Percentiles rank a stretch among this genome's conserved stretches.
Evolutionary conservation across 2,797 vertebrate genomes (phyloP).

Genomic region (Petrocephalus schoutedeni): DNA sequence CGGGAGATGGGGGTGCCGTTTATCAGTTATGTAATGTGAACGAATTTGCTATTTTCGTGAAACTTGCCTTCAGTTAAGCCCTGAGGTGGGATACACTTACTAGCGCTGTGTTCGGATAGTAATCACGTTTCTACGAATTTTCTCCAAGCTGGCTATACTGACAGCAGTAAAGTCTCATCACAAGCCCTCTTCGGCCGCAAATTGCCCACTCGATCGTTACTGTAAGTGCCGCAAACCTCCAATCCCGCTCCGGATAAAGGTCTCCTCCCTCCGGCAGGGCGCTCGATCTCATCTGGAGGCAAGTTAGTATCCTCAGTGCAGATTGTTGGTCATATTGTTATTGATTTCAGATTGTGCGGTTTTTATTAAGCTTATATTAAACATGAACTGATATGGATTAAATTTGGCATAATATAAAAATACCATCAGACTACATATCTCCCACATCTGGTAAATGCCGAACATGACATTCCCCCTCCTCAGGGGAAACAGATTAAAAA

Average conservation of each 20-base stretch:
- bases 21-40: not conserved
- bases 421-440: not conserved
- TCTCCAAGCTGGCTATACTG: not conserved
- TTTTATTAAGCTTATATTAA: not conserved
- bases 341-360: not conserved
- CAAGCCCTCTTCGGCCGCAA: not conserved
- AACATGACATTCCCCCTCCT: not conserved
- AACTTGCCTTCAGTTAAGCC: not conserved
- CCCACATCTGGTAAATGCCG: not conserved
- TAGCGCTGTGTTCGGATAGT: not conserved
- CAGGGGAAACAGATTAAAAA: not conserved
- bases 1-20: not conserved
- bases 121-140: not conserved
- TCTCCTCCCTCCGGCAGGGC: not conserved
- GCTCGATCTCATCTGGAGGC: not conserved
- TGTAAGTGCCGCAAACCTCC: constrained; percentile 20
- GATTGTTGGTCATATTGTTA: not conserved
- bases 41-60: not conserved
- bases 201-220: not conserved
- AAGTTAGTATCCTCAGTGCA: not conserved
- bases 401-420: not conserved
- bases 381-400: not conserved
- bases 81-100: not conserved
- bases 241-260: constrained; percentile 38
- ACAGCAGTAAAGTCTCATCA: not conserved